Conservation (phyloP, 2,888 invertebrate species). For the Calephelis perditalis region DNA sequence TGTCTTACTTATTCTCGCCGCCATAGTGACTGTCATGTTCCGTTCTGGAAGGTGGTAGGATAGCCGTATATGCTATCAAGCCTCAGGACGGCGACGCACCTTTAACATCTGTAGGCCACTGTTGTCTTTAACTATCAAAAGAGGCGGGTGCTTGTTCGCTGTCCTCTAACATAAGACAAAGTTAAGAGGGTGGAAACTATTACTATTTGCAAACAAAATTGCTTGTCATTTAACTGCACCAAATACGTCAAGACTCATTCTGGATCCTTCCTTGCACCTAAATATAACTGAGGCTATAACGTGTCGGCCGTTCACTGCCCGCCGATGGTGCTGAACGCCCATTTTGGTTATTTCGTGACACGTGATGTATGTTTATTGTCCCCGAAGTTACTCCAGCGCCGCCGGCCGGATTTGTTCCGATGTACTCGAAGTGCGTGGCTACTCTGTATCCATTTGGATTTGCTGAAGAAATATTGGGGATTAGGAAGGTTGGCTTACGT, state of each 20-base stretch:
- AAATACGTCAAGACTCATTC: not conserved
- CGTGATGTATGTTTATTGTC: slow-evolving; percentile 19
- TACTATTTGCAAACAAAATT: no score
- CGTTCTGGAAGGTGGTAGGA: not conserved
- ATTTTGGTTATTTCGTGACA: slow-evolving; percentile 18
- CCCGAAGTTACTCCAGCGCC: slow-evolving; percentile 1
- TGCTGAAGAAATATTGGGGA: not conserved
- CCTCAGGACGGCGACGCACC: not conserved
- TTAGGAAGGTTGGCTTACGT: slow-evolving; percentile 3
- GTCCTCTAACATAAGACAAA: no score
- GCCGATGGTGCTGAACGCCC: slow-evolving; percentile 41
- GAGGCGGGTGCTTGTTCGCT: no score
- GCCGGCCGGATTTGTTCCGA: not conserved
- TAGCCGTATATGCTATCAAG: no score
- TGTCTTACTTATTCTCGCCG: no score
- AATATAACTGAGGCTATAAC: slow-evolving; percentile 15
- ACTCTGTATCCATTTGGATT: not conserved
- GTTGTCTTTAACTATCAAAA: not conserved
- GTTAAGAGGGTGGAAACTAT: no score
- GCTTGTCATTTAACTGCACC: no score
- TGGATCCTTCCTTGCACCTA: slow-evolving; percentile 3
- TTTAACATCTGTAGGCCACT: not conserved
- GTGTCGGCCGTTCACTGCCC: slow-evolving; percentile 16
- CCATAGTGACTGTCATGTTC: slow-evolving; percentile 5
- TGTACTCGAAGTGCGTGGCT: slow-evolving; percentile 9